A percentile compares a stretch with the other conserved stretches of the same genome.
Conservation (phyloP, 2,797 vertebrate species). For the Hoplostethus atlanticus region DNA sequence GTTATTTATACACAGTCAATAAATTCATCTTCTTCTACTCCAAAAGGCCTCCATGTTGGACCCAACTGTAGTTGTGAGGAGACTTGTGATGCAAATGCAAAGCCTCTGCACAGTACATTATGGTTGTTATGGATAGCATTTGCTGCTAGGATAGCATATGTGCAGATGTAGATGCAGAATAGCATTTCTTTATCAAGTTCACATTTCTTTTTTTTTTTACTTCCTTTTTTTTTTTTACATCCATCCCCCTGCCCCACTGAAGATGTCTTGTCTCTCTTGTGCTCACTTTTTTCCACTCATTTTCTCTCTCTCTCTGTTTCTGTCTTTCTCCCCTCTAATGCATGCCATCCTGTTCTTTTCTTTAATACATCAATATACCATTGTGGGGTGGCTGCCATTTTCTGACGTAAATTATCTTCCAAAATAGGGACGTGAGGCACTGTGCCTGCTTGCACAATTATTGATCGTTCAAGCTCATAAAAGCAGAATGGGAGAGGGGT, state of each 20-base stretch:
- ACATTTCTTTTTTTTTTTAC: neutral
- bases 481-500: slow-evolving; percentile 67
- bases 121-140: slow-evolving; percentile 1
- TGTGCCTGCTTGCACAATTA: slow-evolving; percentile 87
- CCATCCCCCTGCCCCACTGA: slow-evolving; percentile 1
- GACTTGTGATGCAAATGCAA: neutral
- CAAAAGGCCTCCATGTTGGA: too few species aligned
- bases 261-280: slow-evolving; percentile 9
- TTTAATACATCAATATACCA: slow-evolving; percentile 89
- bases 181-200: slow-evolving; percentile 4
- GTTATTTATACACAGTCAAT: too few species aligned
- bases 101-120: neutral
- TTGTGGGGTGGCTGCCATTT: slow-evolving; percentile 75
- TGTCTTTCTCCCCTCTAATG: slow-evolving; percentile 38
- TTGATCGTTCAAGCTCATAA: slow-evolving; percentile 93
- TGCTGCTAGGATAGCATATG: neutral
- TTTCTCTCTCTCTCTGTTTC: slow-evolving; percentile 30
- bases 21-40: too few species aligned
- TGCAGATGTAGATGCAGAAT: neutral
- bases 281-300: slow-evolving; percentile 21
- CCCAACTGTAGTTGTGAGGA: too few species aligned
- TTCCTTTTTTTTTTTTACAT: slow-evolving; percentile 21
- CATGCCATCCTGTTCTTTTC: slow-evolving; percentile 76
- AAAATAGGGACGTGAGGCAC: slow-evolving; percentile 81
- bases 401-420: slow-evolving; percentile 89